Evolutionary conservation across 2,113 vertebrate species (phyloP), one percentile per base, ranked within the genome.

Genomic region (Daubentonia madagascariensis): DNA sequence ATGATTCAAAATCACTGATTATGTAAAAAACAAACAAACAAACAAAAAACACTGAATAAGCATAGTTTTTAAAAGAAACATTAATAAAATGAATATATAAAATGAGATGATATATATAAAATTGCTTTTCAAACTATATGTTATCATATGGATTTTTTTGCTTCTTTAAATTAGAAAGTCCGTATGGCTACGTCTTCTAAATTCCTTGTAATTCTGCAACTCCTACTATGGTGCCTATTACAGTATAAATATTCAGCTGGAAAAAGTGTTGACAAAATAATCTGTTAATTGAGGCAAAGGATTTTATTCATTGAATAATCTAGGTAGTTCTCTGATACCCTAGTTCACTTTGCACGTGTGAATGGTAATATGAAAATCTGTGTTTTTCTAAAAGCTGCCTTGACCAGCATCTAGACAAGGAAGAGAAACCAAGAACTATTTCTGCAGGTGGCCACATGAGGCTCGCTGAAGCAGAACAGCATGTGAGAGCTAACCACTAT

Each of bases 351-450:
- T 92, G 52, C 73, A 75, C 23, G 18, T 76, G 61, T 91, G 61
- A 85, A 76, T 43, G 72, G 25, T 57, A 87, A 76, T 96, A 94
- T 93, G 87, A 95, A 96, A 94, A 96, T 96, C 75, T 92, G 54
- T 98, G 94, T 98, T 98, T 97, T 97, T 98, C 95, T 97, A 28
- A 97, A 73, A 10, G 61, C 30, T 70, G 37, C 70, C 52, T 76
- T 94, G 76, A 81, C 65, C n/a, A 40, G 67, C 79, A 94, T 48
- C 28, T 72, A 97, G 96, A 98, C 72, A 79, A 97, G 98, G 98
- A 98, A 98, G 98, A 98, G 98, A 98, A 98, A 98, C 97, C 93
- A 78, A 97, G 94, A 97, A 85, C 80, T 96, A 40, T 65, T 88
- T 96, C 87, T 97, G 97, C 97, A 98, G 96, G 97, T 98, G 97